Evolutionary conservation across 2,888 invertebrate genomes (phyloP), one percentile per base, ranked within the genome.

Genomic region (Ophioninae sp.): DNA sequence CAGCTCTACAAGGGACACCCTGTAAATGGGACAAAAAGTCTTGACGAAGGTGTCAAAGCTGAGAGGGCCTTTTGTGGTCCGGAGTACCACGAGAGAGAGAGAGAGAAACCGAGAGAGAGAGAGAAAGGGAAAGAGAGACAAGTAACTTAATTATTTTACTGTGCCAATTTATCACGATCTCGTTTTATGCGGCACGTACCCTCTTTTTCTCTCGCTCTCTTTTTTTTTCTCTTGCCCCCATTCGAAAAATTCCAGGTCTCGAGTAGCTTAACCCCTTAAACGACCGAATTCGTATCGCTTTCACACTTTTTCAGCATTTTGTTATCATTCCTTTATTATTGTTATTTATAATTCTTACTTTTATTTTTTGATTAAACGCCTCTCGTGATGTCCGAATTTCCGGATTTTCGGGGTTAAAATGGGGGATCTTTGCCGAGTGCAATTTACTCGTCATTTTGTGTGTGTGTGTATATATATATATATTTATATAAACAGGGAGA

Each of bases 141-240:
- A 10, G 61, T 39, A 61, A 8, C 51, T 39, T 65, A 56, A 74
- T 82, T 78, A 82, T 75, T 79, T 75, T 44, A 44, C 58, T 30
- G 67, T 23, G 63, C n/a, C 74, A 59, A 75, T 82, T 84, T 65
- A 84, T 84, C 78, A 84, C 51, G 68, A 67, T 84, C 64, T 59
- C 51, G 61, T 82, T 84, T 65, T 22, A 56, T 68, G 37, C 73
- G 64, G 67, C 68, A 73, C 63, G 56, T 73, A 67, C 65, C 56
- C 65, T 20, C 65, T 39, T 65, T 58, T 56, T 69, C 69, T 37
- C 56, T 56, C 7, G 23, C 8, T 22, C 6, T 56, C 51, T 20
- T 41, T 56, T 13, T 37, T 23, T 30, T 10, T n/a, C 56, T 56
- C 51, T 69, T 37, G 44, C 44, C 44, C 68, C n/a, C 69, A 69